Evolutionary conservation across 2,797 vertebrate genomes (phyloP), one percentile per base, ranked within the genome.

Genomic region (Helicolenus hilgendorfi): DNA sequence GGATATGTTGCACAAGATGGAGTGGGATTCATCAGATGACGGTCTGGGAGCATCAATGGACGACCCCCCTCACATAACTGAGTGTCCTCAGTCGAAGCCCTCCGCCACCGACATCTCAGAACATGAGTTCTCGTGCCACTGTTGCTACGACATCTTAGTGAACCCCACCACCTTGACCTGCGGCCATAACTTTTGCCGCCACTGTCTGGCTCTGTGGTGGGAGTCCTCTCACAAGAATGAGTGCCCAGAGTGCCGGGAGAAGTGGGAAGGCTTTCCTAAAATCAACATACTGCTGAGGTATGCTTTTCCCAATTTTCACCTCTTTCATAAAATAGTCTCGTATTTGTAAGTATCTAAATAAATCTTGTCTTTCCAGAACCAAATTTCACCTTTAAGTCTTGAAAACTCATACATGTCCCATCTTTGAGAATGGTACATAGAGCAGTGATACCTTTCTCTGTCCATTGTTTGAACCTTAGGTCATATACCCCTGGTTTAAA

Each of bases 141-240:
- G 99, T 93, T 99, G 99, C 89, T 99, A 99, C 0, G 98, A 99
- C 79, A 97, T 99, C 75, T 95, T 99, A 65, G 95, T 99, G 68
- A 97, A 98, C 77, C 99, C 99, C 81, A 99, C 99, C 89, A 99
- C 99, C 11, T 87, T 99, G 89, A 99, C 98, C 95, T 99, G 99
- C 2, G 99, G 99, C 11, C 99, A 99, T 36, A 99, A 98, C 93
- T 99, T 99, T 95, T 99, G 99, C 79, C 97, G 98, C 33, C 99
- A 99, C 84, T 99, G 99, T 91, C 96, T 99, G 26, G 98, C 98
- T 7, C 90, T 98, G 14, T 99, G 99, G 98, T 98, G 98, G 98
- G 96, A 94, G 1, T 98, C 98, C 0, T 98, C 98, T 3, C 98
- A 96, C 93, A 99, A 98, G 92, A 98, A 97, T 0, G 98, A 98